A percentile compares a stretch with the other conserved stretches of the same genome.
phyloP scores from a whole-genome alignment of 2,888 invertebrate genomes.

The Drosophila maculinotata region DNA sequence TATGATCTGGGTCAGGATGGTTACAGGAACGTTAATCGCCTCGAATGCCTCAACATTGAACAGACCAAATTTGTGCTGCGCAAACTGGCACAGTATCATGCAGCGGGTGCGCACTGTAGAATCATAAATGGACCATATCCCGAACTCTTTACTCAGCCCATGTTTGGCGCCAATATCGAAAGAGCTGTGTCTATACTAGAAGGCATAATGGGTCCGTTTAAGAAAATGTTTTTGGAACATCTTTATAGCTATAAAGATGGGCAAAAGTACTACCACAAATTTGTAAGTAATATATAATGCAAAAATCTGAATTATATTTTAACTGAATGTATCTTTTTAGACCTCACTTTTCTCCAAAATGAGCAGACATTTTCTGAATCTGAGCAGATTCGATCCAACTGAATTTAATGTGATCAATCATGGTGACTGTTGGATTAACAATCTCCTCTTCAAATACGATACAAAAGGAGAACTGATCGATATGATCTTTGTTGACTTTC shows the following conservation, averaged over 20 bases:
- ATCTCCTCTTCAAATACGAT: slow-evolving; percentile 77
- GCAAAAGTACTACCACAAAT: slow-evolving; percentile 58
- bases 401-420: slow-evolving; percentile 81
- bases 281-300: slow-evolving; percentile 54
- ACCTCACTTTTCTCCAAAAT: slow-evolving; percentile 49
- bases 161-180: slow-evolving; percentile 38
- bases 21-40: slow-evolving; percentile 77
- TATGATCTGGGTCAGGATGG: slow-evolving; percentile 75
- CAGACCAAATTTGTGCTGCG: slow-evolving; percentile 75
- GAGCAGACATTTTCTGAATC: slow-evolving; percentile 43
- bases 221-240: slow-evolving; percentile 48
- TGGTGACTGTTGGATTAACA: slow-evolving; percentile 82
- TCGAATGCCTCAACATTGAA: slow-evolving; percentile 77
- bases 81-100: slow-evolving; percentile 83
- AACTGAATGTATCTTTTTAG: slow-evolving; percentile 38
- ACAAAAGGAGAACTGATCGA: slow-evolving; percentile 66
- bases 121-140: slow-evolving; percentile 65
- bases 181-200: slow-evolving; percentile 47
- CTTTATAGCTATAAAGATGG: slow-evolving; percentile 51
- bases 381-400: slow-evolving; percentile 42
- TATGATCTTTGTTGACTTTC: slow-evolving; percentile 80
- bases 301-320: neutral
- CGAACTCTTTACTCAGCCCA: slow-evolving; percentile 40
- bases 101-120: slow-evolving; percentile 76
- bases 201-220: slow-evolving; percentile 46